Percentiles rank a stretch among this genome's conserved stretches.
Conservation (phyloP, 2,113 vertebrate species). For the Aepyceros melampus region DNA sequence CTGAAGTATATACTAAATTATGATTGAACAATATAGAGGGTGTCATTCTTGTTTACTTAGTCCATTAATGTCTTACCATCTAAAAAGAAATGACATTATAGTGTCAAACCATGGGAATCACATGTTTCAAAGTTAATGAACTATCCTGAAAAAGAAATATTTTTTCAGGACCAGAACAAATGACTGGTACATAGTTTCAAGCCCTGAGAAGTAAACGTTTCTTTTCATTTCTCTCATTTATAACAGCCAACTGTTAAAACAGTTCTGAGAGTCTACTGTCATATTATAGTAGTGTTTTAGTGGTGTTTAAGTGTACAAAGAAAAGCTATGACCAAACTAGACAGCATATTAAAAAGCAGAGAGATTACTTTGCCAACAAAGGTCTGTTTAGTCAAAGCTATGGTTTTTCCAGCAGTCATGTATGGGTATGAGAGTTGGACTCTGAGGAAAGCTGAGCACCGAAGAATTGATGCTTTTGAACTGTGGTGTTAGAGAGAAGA, state of each 20-base stretch:
- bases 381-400: not conserved
- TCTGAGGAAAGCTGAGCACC: accelerated
- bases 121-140: not conserved
- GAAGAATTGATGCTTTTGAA: not conserved
- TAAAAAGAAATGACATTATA: not conserved
- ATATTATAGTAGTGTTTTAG: not conserved
- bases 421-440: not conserved
- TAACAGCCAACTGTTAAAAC: not conserved
- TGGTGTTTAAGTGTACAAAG: not conserved
- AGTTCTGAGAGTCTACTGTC: not conserved
- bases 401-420: not conserved
- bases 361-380: not conserved
- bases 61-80: not conserved
- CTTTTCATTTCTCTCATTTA: not conserved
- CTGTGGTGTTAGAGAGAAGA: not conserved
- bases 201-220: not conserved
- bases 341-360: not conserved
- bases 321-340: not conserved
- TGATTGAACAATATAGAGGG: not conserved
- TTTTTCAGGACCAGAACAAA: not conserved
- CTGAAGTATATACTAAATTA: not conserved
- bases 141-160: not conserved
- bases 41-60: not conserved
- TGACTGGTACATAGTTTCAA: not conserved
- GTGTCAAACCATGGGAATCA: not conserved